Conservation (phyloP, 2,113 vertebrate genomes). For the Cyprinus carpio region DNA sequence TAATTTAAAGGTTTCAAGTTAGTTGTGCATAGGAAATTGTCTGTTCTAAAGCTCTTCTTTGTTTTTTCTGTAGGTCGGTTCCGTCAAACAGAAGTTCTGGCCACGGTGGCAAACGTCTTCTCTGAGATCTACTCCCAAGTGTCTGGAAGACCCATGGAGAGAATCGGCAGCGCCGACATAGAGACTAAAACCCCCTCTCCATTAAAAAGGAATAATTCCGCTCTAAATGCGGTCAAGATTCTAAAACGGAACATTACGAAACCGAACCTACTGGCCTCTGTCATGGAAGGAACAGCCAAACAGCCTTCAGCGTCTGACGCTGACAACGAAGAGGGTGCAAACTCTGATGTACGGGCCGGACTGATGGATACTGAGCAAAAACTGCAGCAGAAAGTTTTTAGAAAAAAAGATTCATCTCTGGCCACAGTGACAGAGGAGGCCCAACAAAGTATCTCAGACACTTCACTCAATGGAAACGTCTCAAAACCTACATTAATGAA, state of each 20-base stretch:
- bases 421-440: slow-evolving; percentile 87
- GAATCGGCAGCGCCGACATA: slow-evolving; percentile 79
- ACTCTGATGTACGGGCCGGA: slow-evolving; percentile 56
- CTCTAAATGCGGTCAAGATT: slow-evolving; percentile 81
- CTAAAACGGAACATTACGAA: slow-evolving; percentile 87
- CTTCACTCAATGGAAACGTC: slow-evolving; percentile 20
- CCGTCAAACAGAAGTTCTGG: slow-evolving; percentile 96
- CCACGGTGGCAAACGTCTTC: slow-evolving; percentile 95
- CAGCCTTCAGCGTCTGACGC: slow-evolving; percentile 47
- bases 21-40: too few species aligned
- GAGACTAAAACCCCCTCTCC: slow-evolving; percentile 69
- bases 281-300: slow-evolving; percentile 45
- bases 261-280: slow-evolving; percentile 76
- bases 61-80: slow-evolving; percentile 83
- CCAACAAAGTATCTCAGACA: slow-evolving; percentile 48
- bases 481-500: slow-evolving; percentile 39
- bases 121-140: slow-evolving; percentile 96
- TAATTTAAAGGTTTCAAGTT: background rate
- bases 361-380: slow-evolving; percentile 62
- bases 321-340: slow-evolving; percentile 70
- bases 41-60: background rate
- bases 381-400: slow-evolving; percentile 70
- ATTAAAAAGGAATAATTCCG: slow-evolving; percentile 72
- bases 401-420: slow-evolving; percentile 83
- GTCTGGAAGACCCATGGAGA: slow-evolving; percentile 87